These are phyloP conservation scores for Lethocerus indicus DNA, from an alignment of 1,140 invertebrate genomes.

Conservation along the genomic window DNA sequence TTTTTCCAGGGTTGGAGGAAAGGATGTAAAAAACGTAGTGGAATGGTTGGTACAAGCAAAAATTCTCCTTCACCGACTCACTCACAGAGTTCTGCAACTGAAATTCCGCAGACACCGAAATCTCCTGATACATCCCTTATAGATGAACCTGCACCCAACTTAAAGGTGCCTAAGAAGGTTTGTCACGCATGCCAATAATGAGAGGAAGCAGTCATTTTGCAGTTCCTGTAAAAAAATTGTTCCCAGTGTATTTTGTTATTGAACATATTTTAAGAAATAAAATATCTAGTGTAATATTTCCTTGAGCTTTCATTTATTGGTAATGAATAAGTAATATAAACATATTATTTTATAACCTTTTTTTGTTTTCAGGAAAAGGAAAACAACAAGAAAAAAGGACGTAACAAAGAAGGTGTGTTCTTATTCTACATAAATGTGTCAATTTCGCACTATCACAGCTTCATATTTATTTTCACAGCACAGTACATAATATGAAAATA, in stretches of 20 bases:
- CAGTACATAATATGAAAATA: no score
- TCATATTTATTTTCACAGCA: no score
- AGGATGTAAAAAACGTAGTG: conserved; percentile 50
- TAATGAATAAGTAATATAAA: no score
- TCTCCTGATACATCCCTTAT: conserved; percentile 8
- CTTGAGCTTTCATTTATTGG: no score
- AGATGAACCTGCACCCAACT: conserved; percentile 7
- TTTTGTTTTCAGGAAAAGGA: conserved; percentile 52
- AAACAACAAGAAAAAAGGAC: conserved; percentile 50
- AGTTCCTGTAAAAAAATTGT: no score
- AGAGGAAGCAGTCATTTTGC: no score
- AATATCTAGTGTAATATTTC: no score
- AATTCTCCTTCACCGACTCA: conserved; percentile 12
- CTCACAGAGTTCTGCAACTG: conserved; percentile 9
- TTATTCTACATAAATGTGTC: neutral
- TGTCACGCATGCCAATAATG: no score
- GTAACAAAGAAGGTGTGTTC: conserved; percentile 60
- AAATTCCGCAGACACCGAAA: conserved; percentile 7
- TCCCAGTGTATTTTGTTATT: no score
- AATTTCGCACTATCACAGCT: no score
- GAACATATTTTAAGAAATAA: no score
- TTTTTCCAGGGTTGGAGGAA: conserved; percentile 47
- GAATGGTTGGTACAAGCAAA: conserved; percentile 32
- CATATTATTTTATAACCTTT: no score
- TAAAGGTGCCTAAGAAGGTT: conserved; percentile 9